These are phyloP conservation scores for Odontomyia ornata DNA, from an alignment of 2,888 invertebrate species.

Conservation along the genomic window DNA sequence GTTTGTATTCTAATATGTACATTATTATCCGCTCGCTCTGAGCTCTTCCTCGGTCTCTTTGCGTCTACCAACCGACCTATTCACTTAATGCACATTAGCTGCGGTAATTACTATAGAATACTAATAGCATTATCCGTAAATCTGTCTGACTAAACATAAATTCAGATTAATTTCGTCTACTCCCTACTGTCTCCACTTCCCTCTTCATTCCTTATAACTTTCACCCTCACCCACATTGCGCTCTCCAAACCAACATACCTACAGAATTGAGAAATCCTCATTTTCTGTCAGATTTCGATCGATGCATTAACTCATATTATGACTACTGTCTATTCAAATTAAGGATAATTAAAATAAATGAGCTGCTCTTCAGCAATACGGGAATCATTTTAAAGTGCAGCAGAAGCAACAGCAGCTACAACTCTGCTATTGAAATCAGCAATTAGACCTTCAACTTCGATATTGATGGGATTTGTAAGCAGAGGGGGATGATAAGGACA, in stretches of 20 bases:
- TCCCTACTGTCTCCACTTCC: not conserved
- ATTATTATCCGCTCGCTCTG: no score
- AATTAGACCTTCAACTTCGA: not conserved
- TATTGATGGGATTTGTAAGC: no score
- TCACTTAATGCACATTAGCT: constrained; percentile 14
- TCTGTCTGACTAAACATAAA: constrained; percentile 28
- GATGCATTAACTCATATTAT: constrained; percentile 17
- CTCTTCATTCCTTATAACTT: not conserved
- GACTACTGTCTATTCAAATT: constrained; percentile 40
- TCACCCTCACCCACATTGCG: not conserved
- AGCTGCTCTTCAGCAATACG: not conserved
- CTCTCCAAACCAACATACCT: not conserved
- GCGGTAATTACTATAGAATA: not conserved
- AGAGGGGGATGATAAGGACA: not conserved
- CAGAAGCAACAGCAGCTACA: not conserved
- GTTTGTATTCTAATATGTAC: no score
- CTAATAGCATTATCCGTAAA: constrained; percentile 20
- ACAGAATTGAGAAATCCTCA: not conserved
- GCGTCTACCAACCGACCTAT: not conserved
- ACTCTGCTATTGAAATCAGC: not conserved
- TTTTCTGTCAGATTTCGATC: not conserved
- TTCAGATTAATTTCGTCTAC: constrained; percentile 5
- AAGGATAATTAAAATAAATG: constrained; percentile 40
- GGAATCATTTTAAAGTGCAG: not conserved
- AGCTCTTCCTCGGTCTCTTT: not conserved